Conservation (phyloP, 2,888 invertebrate genomes). For the Tenthredo notha region DNA sequence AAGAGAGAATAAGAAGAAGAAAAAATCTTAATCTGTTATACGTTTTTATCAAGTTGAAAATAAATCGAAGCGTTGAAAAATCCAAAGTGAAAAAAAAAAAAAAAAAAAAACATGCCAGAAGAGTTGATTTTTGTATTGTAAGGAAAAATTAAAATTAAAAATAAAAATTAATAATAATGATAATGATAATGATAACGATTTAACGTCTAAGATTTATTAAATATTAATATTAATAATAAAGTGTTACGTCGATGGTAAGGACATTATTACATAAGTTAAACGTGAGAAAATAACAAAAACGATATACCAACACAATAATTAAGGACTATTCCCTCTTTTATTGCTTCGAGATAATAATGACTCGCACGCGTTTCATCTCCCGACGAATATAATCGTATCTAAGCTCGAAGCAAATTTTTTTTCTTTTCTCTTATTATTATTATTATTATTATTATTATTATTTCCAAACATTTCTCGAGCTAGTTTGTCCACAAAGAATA, state of each 20-base stretch:
- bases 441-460: too few species aligned
- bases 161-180: slow-evolving; percentile 9
- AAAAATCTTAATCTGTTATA: slow-evolving; percentile 58
- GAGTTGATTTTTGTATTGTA: slow-evolving; percentile 64
- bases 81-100: slow-evolving; percentile 54
- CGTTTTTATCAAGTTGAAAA: slow-evolving; percentile 59
- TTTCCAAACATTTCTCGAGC: not conserved
- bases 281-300: not conserved
- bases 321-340: not conserved
- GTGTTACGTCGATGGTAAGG: slow-evolving; percentile 41
- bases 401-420: not conserved
- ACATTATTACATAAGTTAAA: slow-evolving; percentile 1
- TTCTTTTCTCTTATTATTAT: not conserved
- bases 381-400: not conserved
- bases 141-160: slow-evolving; percentile 37
- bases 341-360: slow-evolving; percentile 14
- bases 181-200: slow-evolving; percentile 15
- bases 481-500: slow-evolving; percentile 10
- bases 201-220: slow-evolving; percentile 14
- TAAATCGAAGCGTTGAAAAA: slow-evolving; percentile 50
- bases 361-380: slow-evolving; percentile 26
- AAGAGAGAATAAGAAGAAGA: slow-evolving; percentile 50
- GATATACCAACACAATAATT: not conserved
- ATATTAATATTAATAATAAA: slow-evolving; percentile 25
- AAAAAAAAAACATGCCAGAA: slow-evolving; percentile 57